Evolutionary conservation across 2,888 invertebrate species (phyloP).

Genomic region (Mechanitis messenoides): DNA sequence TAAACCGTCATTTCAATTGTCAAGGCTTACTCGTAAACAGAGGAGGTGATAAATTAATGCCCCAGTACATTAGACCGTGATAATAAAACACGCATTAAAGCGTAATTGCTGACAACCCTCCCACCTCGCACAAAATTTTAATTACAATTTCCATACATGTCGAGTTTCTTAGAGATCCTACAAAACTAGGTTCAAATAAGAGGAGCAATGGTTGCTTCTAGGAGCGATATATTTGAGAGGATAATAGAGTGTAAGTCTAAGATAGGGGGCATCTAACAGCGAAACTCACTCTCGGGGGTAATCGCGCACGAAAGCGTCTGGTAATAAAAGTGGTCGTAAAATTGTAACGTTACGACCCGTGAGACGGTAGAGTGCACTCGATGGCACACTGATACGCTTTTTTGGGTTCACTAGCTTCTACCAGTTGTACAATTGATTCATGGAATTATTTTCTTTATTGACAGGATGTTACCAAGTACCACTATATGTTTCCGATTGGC

Average conservation of each 20-base stretch:
- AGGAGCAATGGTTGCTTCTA: conserved; percentile 45
- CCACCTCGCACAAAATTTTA: conserved; percentile 29
- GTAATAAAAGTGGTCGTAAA: conserved; percentile 75
- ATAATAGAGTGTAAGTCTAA: conserved; percentile 45
- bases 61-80: conserved; percentile 72
- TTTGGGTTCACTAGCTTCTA: conserved; percentile 52
- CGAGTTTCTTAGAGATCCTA: conserved; percentile 19
- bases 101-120: conserved; percentile 65
- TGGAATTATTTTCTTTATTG: conserved; percentile 48
- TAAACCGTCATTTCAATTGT: conserved; percentile 71
- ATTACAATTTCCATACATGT: conserved; percentile 36
- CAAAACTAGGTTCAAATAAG: conserved; percentile 14
- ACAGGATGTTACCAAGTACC: conserved; percentile 35
- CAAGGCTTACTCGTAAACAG: conserved; percentile 69
- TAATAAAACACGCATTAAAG: conserved; percentile 75
- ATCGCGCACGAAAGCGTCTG: conserved; percentile 76
- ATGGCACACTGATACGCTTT: conserved; percentile 69
- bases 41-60: conserved; percentile 73
- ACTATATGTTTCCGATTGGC: conserved; percentile 25
- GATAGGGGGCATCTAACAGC: conserved; percentile 66
- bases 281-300: conserved; percentile 76
- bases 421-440: conserved; percentile 57
- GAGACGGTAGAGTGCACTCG: conserved; percentile 68
- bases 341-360: conserved; percentile 73
- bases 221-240: conserved; percentile 35